Conservation (phyloP, 1,140 invertebrate species). For the Trichogramma pretiosum region DNA sequence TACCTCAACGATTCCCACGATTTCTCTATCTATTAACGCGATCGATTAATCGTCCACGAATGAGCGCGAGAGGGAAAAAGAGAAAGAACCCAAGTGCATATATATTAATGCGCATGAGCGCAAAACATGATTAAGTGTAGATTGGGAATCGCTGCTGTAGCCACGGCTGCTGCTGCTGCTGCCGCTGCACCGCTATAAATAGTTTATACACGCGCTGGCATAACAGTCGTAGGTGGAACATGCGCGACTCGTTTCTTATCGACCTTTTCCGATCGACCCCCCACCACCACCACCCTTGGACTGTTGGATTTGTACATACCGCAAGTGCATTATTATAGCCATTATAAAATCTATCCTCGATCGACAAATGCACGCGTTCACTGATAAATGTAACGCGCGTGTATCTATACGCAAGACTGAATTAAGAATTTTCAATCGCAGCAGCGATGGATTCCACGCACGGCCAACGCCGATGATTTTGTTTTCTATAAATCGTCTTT, state of each 20-base stretch:
- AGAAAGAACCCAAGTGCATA: no score
- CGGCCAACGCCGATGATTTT: no score
- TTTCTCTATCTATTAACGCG: slow-evolving; percentile 29
- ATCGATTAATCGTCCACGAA: slow-evolving; percentile 26
- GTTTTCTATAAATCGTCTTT: background rate
- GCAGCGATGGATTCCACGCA: no score
- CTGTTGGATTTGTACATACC: background rate
- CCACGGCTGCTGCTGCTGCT: background rate
- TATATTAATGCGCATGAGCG: background rate
- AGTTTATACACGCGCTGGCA: background rate
- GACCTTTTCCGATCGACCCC: background rate
- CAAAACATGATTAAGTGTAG: slow-evolving; percentile 10
- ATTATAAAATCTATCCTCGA: background rate
- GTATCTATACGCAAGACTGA: background rate
- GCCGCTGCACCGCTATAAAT: no score
- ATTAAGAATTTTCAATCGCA: no score
- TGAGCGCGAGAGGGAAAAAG: background rate
- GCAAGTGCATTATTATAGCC: slow-evolving; percentile 12
- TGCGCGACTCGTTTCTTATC: background rate
- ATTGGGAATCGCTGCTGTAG: slow-evolving; percentile 9
- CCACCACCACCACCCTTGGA: no score
- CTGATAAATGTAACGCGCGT: slow-evolving; percentile 2
- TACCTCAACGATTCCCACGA: slow-evolving; percentile 29
- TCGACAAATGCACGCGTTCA: slow-evolving; percentile 8
- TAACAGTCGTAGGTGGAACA: slow-evolving; percentile 12